These are phyloP conservation scores for Acanthosoma haemorrhoidale DNA, from an alignment of 2,888 invertebrate species.

Conservation along the genomic window DNA sequence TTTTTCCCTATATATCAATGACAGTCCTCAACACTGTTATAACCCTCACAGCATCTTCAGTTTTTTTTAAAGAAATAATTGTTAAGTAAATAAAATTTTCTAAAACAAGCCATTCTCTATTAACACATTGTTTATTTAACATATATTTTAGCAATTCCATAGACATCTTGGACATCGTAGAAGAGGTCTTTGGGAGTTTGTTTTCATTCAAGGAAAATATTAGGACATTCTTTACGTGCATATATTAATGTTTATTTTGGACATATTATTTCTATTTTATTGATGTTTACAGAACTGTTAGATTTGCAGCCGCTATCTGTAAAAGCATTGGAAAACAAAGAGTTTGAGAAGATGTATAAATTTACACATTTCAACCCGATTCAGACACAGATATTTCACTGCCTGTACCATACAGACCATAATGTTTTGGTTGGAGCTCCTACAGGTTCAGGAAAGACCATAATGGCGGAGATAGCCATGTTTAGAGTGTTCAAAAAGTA, in stretches of 20 bases:
- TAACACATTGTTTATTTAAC: background rate
- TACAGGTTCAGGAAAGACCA: conserved; percentile 96
- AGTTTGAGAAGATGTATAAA: conserved; percentile 74
- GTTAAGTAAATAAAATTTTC: too few relatives aligned
- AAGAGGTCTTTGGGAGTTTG: too few relatives aligned
- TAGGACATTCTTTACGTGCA: too few relatives aligned
- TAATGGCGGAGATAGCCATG: conserved; percentile 96
- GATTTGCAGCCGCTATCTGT: conserved; percentile 86
- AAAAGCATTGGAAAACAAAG: conserved; percentile 68
- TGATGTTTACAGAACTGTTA: conserved; percentile 62
- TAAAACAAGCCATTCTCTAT: too few relatives aligned
- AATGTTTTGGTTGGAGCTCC: conserved; percentile 93
- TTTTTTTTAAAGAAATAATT: too few relatives aligned
- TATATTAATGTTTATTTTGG: too few relatives aligned
- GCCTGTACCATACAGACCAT: conserved; percentile 87
- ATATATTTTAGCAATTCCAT: background rate
- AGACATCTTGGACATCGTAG: too few relatives aligned
- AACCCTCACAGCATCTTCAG: too few relatives aligned
- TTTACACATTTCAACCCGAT: conserved; percentile 98
- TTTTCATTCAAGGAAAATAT: too few relatives aligned
- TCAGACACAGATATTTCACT: conserved; percentile 96
- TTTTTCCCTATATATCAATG: too few relatives aligned
- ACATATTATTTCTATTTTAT: background rate
- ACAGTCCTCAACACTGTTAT: too few relatives aligned
- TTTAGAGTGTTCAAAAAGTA: conserved; percentile 80